Evolutionary conservation across 1,140 invertebrate genomes (phyloP), one percentile per base, ranked within the genome.

Genomic region (Apolygus lucorum): DNA sequence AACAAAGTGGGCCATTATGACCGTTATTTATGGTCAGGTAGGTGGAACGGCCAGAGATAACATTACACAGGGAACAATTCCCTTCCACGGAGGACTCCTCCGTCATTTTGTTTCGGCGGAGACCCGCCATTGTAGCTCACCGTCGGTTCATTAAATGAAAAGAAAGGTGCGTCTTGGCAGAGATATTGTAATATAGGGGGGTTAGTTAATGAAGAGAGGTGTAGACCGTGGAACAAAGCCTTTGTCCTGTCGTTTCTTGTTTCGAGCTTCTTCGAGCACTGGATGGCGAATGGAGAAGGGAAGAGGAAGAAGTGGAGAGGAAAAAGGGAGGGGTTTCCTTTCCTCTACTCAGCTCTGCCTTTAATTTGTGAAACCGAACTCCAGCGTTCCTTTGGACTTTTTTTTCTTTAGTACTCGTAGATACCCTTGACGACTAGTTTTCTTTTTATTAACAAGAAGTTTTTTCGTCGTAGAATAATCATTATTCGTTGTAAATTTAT

Each of bases 241-340:
- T 63, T 63, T 63, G 54, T 63, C 4, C 34, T 22, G 62, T 27
- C 62, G 62, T 63, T 63, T 63, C 62, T 63, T 63, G 62, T 63
- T 54, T 42, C 62, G 21, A 63, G 62, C 27, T 63, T 27, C 34
- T 17, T 42, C 17, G n/a, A n/a, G n/a, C n/a, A n/a, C n/a, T n/a
- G n/a, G n/a, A n/a, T n/a, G n/a, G n/a, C n/a, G n/a, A n/a, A n/a
- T n/a, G n/a, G n/a, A n/a, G n/a, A n/a, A n/a, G n/a, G n/a, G n/a
- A n/a, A n/a, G n/a, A n/a, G n/a, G n/a, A n/a, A n/a, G n/a, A n/a
- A n/a, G n/a, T n/a, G n/a, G n/a, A n/a, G n/a, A 42, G 34, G 17
- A 42, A 42, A 42, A 42, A 17, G 17, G 4, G 34, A 42, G 34
- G 34, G 34, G 34, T 4, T 42, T 42, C 34, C 17, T 42, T 42